These are phyloP conservation scores for Dryocosmus kuriphilus DNA, from an alignment of 2,888 invertebrate genomes.

Conservation along the genomic window DNA sequence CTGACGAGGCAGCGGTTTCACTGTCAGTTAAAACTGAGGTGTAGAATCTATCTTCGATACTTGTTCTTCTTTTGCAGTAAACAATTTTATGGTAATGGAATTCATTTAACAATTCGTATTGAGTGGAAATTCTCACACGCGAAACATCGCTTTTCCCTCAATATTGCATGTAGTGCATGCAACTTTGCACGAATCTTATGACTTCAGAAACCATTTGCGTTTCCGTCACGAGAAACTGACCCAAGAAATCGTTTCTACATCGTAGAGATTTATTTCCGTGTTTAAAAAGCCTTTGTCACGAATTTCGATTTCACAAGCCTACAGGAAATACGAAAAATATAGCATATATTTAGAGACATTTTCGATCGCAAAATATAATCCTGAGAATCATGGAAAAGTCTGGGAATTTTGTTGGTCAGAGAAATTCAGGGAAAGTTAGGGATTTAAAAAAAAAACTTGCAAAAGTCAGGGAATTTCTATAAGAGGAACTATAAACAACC, in stretches of 20 bases:
- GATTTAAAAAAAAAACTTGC: too few relatives aligned
- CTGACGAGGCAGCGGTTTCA: too few relatives aligned
- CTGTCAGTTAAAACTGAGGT: too few relatives aligned
- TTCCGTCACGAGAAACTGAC: slow-evolving; percentile 27
- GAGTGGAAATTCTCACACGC: slow-evolving; percentile 24
- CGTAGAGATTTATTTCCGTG: background rate
- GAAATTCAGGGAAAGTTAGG: too few relatives aligned
- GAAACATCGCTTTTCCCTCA: slow-evolving; percentile 9
- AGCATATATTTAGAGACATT: background rate
- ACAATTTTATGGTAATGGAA: background rate
- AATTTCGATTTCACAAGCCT: background rate
- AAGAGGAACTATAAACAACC: too few relatives aligned
- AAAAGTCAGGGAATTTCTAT: too few relatives aligned
- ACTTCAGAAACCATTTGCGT: slow-evolving; percentile 26
- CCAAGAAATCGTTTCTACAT: slow-evolving; percentile 20
- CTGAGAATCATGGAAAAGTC: too few relatives aligned
- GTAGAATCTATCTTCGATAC: too few relatives aligned
- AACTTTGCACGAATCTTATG: slow-evolving; percentile 21
- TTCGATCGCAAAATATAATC: background rate
- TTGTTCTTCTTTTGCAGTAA: too few relatives aligned
- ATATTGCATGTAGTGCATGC: slow-evolving; percentile 7
- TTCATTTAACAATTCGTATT: slow-evolving; percentile 14
- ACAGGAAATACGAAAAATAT: background rate
- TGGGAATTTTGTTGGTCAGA: too few relatives aligned
- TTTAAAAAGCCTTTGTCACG: slow-evolving; percentile 26